Base-by-base conservation (phyloP, 2,888 invertebrate genomes). In the Stenolophus ochropezus region DNA sequence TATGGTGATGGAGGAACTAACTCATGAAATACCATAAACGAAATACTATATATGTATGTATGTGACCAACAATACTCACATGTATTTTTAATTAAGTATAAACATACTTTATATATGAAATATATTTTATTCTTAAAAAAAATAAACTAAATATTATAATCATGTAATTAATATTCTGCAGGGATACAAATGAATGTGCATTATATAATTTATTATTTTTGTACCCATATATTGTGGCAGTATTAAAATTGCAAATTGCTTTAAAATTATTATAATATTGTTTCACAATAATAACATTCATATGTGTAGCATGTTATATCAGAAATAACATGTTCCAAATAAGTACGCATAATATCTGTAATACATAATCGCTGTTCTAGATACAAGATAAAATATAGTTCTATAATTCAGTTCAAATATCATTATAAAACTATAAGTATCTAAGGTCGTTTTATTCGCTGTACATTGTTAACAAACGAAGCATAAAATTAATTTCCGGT, bases 401-500 rank as follows among this genome's bases (percentile, higher is more conserved):
- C n/a, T 56, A 56, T 21, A 21, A 23, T 25, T 25, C 61, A 25
- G 61, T 1, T 25, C 61, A 61, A 61, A 14, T 25, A 61, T 56
- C 56, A 56, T 8, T 56, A 21, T 56, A 56, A 56, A 20, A 21
- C 18, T 56, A 56, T 56, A 14, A 25, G 2, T 6, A 61, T 4
- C 61, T 21, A 69, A 42, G 65, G 65, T 69, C 65, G 18, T 69
- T 69, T 69, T 33, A 18, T 33, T 33, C 16, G 65, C 33, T 61
- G 61, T 69, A 33, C 33, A 69, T 69, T 69, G 33, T 33, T 33
- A 69, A 27, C 27, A 69, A 69, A 16, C 42, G 18, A 69, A 69
- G 65, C 65, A 33, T 69, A 33, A 69, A 69, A 69, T 69, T 69
- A 69, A 69, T 69, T 33, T 69, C 65, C 65, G 27, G 65, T 69